Base-by-base conservation (phyloP, 2,113 vertebrate species). In the Thamnophis sirtalis region DNA sequence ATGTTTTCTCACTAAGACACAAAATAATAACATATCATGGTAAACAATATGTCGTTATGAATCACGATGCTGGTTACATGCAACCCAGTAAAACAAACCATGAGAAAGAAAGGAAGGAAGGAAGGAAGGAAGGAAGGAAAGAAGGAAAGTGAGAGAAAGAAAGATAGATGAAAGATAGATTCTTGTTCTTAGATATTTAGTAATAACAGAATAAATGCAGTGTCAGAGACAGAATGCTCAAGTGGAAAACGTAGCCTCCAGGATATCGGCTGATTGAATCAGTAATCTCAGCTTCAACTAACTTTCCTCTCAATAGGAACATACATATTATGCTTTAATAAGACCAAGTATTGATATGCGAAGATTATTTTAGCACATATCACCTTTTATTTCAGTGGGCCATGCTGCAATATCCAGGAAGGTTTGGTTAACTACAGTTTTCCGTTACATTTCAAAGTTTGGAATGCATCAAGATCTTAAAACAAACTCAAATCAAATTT, bases 71-170 rank as follows among this genome's bases (percentile, higher is more conserved):
- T 73, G n/a, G 68, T 73, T 38, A 5, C n/a, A 73, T 73, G 5
- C 5, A 73, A 73, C n/a, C n/a, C 68, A 73, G n/a, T 33, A 33
- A 63, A 28, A 68, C 28, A n/a, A n/a, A n/a, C 11, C 63, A n/a
- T n/a, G 28, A 0, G 9, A 26, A 3, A 0, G 26, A 28, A 10
- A n/a, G 1, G n/a, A 15, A 2, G 21, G 5, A 9, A 2, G 22
- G 58, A 21, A 43, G 19, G 38, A 1, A 21, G 19, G 19, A 4
- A 7, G 11, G 22, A 3, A 22, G 5, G 38, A 10, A 10, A 38
- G 48, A 43, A 6, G 43, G 22, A 49, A 21, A 38, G 19, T 4
- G 2, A 24, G 9, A 9, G 38, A 10, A 3, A 38, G 48, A 43
- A 2, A 84, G 26, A 13, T 2, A 43, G 43, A 43, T 43, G 43